Base-by-base conservation (phyloP, 2,797 vertebrate species). In the Holocentrus rufus region DNA sequence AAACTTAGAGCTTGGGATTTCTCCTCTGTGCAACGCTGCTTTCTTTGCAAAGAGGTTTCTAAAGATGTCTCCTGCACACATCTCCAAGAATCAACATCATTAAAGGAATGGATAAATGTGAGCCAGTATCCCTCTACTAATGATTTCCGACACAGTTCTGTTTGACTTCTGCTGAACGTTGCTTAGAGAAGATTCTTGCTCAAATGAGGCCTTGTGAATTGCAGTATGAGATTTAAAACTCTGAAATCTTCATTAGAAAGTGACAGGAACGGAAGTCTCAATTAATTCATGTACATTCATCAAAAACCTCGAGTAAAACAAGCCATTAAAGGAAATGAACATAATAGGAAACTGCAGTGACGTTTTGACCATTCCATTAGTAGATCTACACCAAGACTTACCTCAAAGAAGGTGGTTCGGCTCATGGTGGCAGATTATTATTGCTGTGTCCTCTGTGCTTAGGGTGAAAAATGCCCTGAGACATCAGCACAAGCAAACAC, bases 351-450 rank as follows among this genome's bases (percentile, higher is more conserved):
- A 2, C 10, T 54, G 22, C 6, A 54, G 11, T 30, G 53, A 30
- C 27, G 39, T 22, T 25, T 18, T 27, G 27, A 6, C 30, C 20
- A 23, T 27, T 22, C 44, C 9, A 57, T 54, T 50, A 14, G 47
- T 27, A 7, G 47, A 17, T 50, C 57, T 31, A 56, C 23, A 22
- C 14, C 8, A 30, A 23, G 44, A 44, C 81, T 91, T 91, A 93
- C 92, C 92, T 93, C 91, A 79, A 93, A 93, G 81, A 91, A 93
- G 65, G 87, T 91, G 65, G 89, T 87, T 80, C 92, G 87, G 77
- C 91, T 93, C 92, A 93, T 93, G 55, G 74, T 39, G 30, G 9
- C 54, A 69, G 71, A 31, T 65, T 59, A 20, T 20, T 47, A 20
- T 36, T 59, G 13, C 15, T 25, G 13, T n/a, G 7, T 86, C 82